phyloP scores from a whole-genome alignment of 64 coral and sea anemone species.

The Montipora sp. region DNA sequence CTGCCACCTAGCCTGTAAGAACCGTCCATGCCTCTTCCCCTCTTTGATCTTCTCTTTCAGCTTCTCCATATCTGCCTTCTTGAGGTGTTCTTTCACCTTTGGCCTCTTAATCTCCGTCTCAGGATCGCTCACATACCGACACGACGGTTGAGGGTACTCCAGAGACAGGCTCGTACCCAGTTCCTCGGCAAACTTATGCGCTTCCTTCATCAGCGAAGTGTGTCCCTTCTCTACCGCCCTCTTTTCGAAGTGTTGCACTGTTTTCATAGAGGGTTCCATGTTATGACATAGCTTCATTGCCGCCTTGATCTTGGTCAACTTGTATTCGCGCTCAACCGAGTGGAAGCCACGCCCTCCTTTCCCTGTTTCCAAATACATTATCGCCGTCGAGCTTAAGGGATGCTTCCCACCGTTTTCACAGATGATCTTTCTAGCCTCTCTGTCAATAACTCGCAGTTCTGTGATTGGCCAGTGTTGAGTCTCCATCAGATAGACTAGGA shows the following conservation, averaged over 20 bases:
- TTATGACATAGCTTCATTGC: slow-evolving; percentile 8
- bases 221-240: neutral
- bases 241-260: neutral
- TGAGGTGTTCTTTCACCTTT: slow-evolving; percentile 28
- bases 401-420: neutral
- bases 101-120: no score
- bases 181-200: slow-evolving; percentile 16
- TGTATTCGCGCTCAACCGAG: slow-evolving; percentile 18
- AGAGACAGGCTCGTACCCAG: neutral
- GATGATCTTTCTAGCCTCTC: slow-evolving; percentile 49
- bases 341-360: neutral
- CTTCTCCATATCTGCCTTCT: slow-evolving; percentile 22
- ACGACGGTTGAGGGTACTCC: slow-evolving; percentile 8
- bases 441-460: slow-evolving; percentile 30
- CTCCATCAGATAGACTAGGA: slow-evolving; percentile 23
- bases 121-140: neutral
- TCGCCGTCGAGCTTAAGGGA: neutral
- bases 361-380: neutral
- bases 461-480: slow-evolving; percentile 42
- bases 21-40: slow-evolving; percentile 29
- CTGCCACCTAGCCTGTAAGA: neutral
- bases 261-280: neutral
- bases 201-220: neutral
- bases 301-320: slow-evolving; percentile 38
- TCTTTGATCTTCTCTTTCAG: slow-evolving; percentile 35